A percentile compares a stretch with the other conserved stretches of the same genome.
phyloP scores from a whole-genome alignment of 2,888 invertebrate genomes.

The Nebria brevicollis region DNA sequence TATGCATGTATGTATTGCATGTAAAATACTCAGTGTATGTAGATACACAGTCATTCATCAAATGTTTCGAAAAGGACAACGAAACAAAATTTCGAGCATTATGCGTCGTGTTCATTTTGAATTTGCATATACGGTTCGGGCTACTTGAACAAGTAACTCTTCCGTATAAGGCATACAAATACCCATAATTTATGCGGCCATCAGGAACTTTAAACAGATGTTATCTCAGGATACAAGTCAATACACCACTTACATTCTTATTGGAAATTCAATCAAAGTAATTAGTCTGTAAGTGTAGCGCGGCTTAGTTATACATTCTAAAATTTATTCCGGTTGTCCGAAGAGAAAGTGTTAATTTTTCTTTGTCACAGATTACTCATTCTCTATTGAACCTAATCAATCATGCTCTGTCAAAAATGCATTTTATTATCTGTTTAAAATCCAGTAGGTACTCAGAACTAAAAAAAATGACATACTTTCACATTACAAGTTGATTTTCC shows the following conservation, averaged over 20 bases:
- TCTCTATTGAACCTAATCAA: background rate
- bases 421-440: background rate
- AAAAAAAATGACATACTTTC: too few relatives aligned
- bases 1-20: background rate
- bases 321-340: background rate
- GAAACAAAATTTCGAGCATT: constrained; percentile 16
- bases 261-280: background rate
- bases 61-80: constrained; percentile 7
- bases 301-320: background rate
- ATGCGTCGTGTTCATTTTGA: constrained; percentile 36
- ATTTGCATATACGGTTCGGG: constrained; percentile 27
- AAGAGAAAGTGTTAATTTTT: background rate
- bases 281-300: background rate
- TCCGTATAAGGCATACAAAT: constrained; percentile 26
- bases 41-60: constrained; percentile 23
- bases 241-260: background rate
- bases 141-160: constrained; percentile 21
- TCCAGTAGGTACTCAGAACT: too few relatives aligned
- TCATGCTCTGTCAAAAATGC: background rate
- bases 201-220: background rate
- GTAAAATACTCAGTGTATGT: constrained; percentile 2
- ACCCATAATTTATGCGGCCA: constrained; percentile 20
- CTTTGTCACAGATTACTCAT: background rate
- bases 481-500: too few relatives aligned
- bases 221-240: background rate